Percentiles rank a stretch among this genome's conserved stretches.
Evolutionary conservation across 2,888 invertebrate species (phyloP).

Genomic region (Stenoptilia bipunctidactyla): DNA sequence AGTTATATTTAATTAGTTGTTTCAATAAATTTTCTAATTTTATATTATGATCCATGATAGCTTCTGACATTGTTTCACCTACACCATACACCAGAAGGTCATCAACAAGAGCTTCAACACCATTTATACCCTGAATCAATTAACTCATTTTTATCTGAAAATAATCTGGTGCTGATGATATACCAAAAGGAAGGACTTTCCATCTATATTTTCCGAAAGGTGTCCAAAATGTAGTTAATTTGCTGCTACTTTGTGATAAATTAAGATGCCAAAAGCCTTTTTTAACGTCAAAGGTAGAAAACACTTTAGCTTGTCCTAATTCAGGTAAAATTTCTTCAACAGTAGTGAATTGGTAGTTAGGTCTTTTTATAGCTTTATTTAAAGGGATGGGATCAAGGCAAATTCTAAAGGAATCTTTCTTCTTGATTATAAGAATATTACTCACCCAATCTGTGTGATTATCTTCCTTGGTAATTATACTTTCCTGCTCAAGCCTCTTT

Average conservation of each 20-base stretch:
- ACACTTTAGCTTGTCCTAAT: conserved; percentile 9
- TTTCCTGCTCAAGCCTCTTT: conserved; percentile 7
- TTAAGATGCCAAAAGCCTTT: conserved; percentile 10
- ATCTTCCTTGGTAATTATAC: conserved; percentile 8
- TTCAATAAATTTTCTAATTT: not conserved
- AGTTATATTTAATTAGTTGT: not conserved
- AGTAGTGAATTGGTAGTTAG: conserved; percentile 11
- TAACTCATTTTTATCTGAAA: conserved; percentile 3
- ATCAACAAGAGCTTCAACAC: not conserved
- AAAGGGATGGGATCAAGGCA: conserved; percentile 14
- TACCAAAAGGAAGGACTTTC: conserved; percentile 6
- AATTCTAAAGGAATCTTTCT: conserved; percentile 6
- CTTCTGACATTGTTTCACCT: not conserved
- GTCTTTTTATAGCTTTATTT: conserved; percentile 12
- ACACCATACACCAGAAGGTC: not conserved
- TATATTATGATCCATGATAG: not conserved
- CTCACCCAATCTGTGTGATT: conserved; percentile 9
- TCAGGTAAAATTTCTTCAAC: conserved; percentile 10
- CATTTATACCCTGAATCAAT: not conserved
- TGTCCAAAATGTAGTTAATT: conserved; percentile 10
- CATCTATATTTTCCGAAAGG: conserved; percentile 7
- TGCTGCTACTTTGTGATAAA: conserved; percentile 7
- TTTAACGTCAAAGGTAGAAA: conserved; percentile 9
- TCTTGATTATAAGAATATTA: conserved; percentile 7
- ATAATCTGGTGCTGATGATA: conserved; percentile 2